Percentiles rank a stretch among this genome's conserved stretches.
Conservation (phyloP, 2,888 invertebrate genomes). For the Gymnocheta viridis region DNA sequence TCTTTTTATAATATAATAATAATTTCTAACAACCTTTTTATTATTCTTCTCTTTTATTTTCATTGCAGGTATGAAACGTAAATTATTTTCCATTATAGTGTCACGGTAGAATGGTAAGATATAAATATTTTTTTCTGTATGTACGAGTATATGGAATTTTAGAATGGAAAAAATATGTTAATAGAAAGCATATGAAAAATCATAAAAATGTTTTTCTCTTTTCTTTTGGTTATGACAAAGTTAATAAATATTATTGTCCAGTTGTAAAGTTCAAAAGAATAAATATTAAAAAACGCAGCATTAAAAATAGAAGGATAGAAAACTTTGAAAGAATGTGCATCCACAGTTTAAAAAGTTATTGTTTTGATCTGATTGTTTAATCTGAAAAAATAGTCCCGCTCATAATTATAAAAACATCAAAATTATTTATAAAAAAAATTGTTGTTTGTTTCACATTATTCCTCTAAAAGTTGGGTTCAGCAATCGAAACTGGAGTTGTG, state of each 20-base stretch:
- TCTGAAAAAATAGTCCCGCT: no score
- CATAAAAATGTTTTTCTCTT: neutral
- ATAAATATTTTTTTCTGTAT: neutral
- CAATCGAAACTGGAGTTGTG: no score
- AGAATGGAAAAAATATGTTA: conserved; percentile 11
- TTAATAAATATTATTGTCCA: neutral
- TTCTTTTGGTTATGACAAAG: neutral
- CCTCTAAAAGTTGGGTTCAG: no score
- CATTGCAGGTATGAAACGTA: conserved; percentile 60
- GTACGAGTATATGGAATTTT: neutral
- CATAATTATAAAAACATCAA: no score
- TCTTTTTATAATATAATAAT: conserved; percentile 1
- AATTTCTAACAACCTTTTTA: conserved; percentile 22
- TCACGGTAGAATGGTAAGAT: conserved; percentile 35
- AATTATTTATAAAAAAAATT: no score
- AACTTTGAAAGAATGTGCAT: no score
- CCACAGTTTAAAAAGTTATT: no score
- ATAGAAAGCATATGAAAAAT: neutral
- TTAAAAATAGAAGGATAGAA: no score
- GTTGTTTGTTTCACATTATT: no score
- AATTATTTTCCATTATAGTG: conserved; percentile 22
- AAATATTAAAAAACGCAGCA: no score
- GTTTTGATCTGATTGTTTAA: no score
- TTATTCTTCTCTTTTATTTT: conserved; percentile 10
- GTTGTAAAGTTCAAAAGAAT: neutral